These are phyloP conservation scores for Notarius quadriscutis DNA, from an alignment of 2,113 vertebrate genomes.

Conservation along the genomic window DNA sequence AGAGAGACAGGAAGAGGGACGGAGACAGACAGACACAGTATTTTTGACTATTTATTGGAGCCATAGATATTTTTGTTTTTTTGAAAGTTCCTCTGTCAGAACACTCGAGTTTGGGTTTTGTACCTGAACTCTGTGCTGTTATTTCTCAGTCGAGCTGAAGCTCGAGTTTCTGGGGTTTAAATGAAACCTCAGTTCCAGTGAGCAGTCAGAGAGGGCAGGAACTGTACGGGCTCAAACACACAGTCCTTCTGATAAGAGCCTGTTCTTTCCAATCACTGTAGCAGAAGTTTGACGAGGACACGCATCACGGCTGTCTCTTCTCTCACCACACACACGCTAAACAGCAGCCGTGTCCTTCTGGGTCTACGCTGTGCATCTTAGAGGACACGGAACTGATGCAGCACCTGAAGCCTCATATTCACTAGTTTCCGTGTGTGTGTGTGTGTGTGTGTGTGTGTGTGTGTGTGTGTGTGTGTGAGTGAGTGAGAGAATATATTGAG, in stretches of 20 bases:
- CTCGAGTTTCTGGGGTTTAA: not conserved
- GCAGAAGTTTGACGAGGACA: not conserved
- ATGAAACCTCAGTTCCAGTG: not conserved
- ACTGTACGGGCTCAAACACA: not conserved
- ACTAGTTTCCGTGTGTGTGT: conserved; percentile 34
- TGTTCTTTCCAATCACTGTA: not conserved
- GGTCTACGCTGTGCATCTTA: not conserved
- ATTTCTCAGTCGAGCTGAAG: not conserved
- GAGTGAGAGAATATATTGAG: conserved; percentile 31
- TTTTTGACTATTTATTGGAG: not conserved
- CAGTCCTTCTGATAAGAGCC: not conserved
- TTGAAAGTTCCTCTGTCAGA: no score
- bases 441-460: not conserved
- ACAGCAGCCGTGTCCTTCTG: not conserved
- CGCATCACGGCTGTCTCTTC: not conserved
- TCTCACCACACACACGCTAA: not conserved
- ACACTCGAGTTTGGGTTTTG: not conserved
- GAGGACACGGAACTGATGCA: conserved; percentile 13
- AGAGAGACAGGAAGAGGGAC: not conserved
- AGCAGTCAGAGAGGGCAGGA: not conserved
- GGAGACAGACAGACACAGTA: not conserved
- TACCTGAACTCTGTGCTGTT: not conserved
- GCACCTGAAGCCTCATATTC: conserved; percentile 21
- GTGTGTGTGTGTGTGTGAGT: not conserved
- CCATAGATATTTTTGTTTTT: not conserved